Percentiles rank a stretch among this genome's conserved stretches.
phyloP scores from a whole-genome alignment of 1,140 invertebrate species.

The Sitobion miscanthi region DNA sequence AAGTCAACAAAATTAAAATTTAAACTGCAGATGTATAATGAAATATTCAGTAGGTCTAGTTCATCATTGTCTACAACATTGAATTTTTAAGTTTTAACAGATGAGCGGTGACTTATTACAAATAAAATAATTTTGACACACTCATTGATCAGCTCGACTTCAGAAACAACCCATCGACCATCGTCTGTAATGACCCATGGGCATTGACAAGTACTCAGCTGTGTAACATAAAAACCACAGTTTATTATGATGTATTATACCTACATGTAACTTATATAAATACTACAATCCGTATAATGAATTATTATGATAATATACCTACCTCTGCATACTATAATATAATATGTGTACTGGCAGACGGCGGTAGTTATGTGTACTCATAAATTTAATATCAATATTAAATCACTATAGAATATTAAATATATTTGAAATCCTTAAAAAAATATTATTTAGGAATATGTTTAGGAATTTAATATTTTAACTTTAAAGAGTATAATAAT shows the following conservation, averaged over 20 bases:
- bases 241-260: not conserved
- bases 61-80: not conserved
- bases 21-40: not conserved
- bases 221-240: not conserved
- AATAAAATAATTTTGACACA: not conserved
- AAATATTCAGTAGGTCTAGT: not conserved
- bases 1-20: constrained; percentile 3
- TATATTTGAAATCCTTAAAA: too few relatives aligned
- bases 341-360: not conserved
- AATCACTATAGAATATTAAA: too few relatives aligned
- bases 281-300: not conserved
- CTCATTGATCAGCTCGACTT: not conserved
- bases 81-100: not conserved
- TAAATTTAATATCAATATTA: too few relatives aligned
- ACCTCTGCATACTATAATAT: not conserved
- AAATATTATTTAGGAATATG: too few relatives aligned
- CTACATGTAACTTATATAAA: not conserved
- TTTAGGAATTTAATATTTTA: too few relatives aligned
- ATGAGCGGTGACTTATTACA: not conserved
- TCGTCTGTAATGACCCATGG: not conserved
- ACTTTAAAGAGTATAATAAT: too few relatives aligned
- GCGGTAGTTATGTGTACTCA: too few relatives aligned
- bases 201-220: not conserved
- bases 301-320: too few relatives aligned
- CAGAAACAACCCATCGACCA: not conserved